Percentiles rank a stretch among this genome's conserved stretches.
phyloP scores from a whole-genome alignment of 2,888 invertebrate species.

The Arenicola marina region DNA sequence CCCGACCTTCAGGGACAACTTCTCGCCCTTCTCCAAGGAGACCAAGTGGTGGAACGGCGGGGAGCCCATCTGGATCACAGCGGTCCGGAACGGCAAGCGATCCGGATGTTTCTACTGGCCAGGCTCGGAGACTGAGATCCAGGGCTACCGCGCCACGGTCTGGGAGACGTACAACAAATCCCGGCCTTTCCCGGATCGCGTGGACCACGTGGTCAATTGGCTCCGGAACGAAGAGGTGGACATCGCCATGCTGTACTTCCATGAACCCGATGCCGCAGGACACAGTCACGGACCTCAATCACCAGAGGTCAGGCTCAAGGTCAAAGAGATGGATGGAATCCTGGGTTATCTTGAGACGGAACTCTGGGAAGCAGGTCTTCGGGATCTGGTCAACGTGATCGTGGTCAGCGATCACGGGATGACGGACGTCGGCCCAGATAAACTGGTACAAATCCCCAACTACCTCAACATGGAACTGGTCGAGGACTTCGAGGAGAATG shows the following conservation, averaged over 20 bases:
- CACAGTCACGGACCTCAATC: conserved; percentile 67
- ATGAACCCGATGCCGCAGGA: conserved; percentile 71
- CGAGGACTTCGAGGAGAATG: neutral
- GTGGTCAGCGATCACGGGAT: conserved; percentile 75
- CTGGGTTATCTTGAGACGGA: conserved; percentile 65
- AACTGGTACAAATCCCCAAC: conserved; percentile 16
- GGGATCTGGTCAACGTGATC: conserved; percentile 69
- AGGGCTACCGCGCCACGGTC: conserved; percentile 41
- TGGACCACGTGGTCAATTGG: conserved; percentile 52
- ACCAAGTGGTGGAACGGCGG: conserved; percentile 65
- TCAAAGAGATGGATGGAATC: conserved; percentile 62
- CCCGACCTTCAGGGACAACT: conserved; percentile 49
- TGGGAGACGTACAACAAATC: conserved; percentile 43
- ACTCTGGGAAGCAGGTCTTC: conserved; percentile 64
- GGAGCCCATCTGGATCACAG: conserved; percentile 58
- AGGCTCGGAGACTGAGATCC: conserved; percentile 64
- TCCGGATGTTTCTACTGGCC: conserved; percentile 75
- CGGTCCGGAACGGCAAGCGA: conserved; percentile 64
- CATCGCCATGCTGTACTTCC: conserved; percentile 72
- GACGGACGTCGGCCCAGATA: conserved; percentile 11
- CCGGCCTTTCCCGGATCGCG: conserved; percentile 44
- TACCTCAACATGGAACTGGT: conserved; percentile 59
- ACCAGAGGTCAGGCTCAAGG: conserved; percentile 60
- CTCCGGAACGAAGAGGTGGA: conserved; percentile 64
- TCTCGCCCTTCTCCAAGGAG: conserved; percentile 47